phyloP scores from a whole-genome alignment of 2,888 invertebrate genomes.

The Serrognathus titanus region DNA sequence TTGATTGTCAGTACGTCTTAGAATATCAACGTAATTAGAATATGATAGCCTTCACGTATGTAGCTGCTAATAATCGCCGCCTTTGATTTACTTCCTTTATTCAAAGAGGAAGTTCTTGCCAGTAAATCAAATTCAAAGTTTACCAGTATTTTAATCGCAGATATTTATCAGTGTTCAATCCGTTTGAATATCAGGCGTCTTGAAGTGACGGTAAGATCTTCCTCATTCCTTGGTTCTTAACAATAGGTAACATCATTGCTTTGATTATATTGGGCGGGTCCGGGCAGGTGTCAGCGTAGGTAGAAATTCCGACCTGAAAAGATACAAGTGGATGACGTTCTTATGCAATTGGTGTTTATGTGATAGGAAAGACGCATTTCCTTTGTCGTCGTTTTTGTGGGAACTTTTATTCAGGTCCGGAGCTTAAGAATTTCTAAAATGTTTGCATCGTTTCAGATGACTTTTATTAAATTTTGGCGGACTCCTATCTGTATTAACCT shows the following conservation, averaged over 20 bases:
- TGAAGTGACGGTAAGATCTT: too few relatives aligned
- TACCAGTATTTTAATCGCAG: too few relatives aligned
- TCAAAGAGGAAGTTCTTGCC: too few relatives aligned
- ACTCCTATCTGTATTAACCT: too few relatives aligned
- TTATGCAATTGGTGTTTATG: conserved; percentile 2
- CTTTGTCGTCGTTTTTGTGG: background rate
- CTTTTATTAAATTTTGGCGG: background rate
- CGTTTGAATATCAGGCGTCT: too few relatives aligned
- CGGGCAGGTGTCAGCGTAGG: conserved; percentile 1
- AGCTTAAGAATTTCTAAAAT: background rate
- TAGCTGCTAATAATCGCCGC: too few relatives aligned
- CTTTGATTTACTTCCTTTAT: too few relatives aligned
- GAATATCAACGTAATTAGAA: too few relatives aligned
- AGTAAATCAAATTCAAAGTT: too few relatives aligned
- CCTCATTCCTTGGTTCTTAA: background rate
- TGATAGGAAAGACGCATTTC: background rate
- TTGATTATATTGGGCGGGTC: background rate
- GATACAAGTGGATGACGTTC: background rate
- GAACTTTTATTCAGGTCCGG: background rate
- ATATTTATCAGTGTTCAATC: too few relatives aligned
- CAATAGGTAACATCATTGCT: background rate
- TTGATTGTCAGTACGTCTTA: background rate
- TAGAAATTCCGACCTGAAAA: background rate
- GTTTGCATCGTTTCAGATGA: background rate
- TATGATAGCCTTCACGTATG: too few relatives aligned